Evolutionary conservation across 2,888 invertebrate genomes (phyloP).

Genomic region (Tineola bisselliella): DNA sequence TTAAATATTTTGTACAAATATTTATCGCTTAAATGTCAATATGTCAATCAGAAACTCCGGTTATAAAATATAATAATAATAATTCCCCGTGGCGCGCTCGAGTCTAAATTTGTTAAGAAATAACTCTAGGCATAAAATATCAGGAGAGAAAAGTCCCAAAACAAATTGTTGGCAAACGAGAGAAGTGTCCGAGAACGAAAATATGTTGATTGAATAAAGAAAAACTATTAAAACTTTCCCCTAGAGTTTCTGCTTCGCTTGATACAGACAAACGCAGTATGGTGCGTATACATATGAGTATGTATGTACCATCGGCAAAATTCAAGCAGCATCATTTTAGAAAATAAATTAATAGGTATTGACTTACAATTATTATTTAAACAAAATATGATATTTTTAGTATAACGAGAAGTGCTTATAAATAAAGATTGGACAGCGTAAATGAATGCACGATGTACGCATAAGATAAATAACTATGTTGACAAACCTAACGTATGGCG

Average conservation of each 20-base stretch:
- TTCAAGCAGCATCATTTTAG: too few species aligned
- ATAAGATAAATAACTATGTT: not conserved
- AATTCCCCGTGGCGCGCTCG: slow-evolving; percentile 46
- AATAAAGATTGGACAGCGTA: not conserved
- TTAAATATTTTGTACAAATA: too few species aligned
- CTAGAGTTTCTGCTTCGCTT: slow-evolving; percentile 47
- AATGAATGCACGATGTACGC: not conserved
- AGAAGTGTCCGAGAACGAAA: slow-evolving; percentile 61
- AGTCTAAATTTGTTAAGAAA: slow-evolving; percentile 49
- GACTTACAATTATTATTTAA: too few species aligned
- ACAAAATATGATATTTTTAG: not conserved
- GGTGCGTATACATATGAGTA: not conserved
- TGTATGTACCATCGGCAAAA: too few species aligned
- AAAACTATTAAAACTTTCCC: slow-evolving; percentile 64
- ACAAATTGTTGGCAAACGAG: slow-evolving; percentile 63
- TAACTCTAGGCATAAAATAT: slow-evolving; percentile 22
- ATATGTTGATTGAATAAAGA: slow-evolving; percentile 67
- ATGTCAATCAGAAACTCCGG: not conserved
- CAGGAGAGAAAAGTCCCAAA: slow-evolving; percentile 43
- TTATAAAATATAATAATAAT: slow-evolving; percentile 19
- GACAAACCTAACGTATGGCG: not conserved
- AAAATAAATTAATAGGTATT: too few species aligned
- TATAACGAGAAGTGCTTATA: not conserved
- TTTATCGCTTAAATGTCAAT: not conserved
- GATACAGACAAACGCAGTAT: slow-evolving; percentile 36